These are phyloP conservation scores for Schrankia costaestrigalis DNA, from an alignment of 2,888 invertebrate species.

Conservation along the genomic window DNA sequence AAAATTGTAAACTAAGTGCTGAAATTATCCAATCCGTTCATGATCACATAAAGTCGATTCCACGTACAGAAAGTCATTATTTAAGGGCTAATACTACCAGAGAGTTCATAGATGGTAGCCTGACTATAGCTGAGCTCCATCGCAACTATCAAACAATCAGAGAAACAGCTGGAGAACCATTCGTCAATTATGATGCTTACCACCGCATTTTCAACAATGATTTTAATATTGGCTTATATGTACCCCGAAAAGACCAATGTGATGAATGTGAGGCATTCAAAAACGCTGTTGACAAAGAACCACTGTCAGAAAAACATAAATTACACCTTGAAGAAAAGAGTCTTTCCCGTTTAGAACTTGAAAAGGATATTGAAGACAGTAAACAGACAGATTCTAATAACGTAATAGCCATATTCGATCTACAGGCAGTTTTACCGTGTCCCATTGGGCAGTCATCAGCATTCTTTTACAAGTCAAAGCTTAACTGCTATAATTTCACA, in stretches of 20 bases:
- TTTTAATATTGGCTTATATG: constrained; percentile 6
- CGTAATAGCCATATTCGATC: constrained; percentile 16
- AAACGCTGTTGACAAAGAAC: not conserved
- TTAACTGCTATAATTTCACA: constrained; percentile 10
- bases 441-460: constrained; percentile 8
- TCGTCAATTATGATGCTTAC: constrained; percentile 25
- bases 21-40: constrained; percentile 13
- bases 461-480: constrained; percentile 9
- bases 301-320: not conserved
- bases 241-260: constrained; percentile 5
- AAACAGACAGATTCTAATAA: too few relatives aligned
- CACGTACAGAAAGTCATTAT: constrained; percentile 28
- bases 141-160: constrained; percentile 14
- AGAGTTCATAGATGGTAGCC: constrained; percentile 26
- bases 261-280: constrained; percentile 7
- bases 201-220: constrained; percentile 6
- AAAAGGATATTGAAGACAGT: not conserved
- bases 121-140: constrained; percentile 26
- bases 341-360: not conserved
- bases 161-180: constrained; percentile 12
- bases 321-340: not conserved
- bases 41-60: constrained; percentile 28
- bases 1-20: constrained; percentile 15
- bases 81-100: constrained; percentile 23
- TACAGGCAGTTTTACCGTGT: constrained; percentile 13